phyloP scores from a whole-genome alignment of 2,113 vertebrate genomes.

The Sigmodon hispidus region DNA sequence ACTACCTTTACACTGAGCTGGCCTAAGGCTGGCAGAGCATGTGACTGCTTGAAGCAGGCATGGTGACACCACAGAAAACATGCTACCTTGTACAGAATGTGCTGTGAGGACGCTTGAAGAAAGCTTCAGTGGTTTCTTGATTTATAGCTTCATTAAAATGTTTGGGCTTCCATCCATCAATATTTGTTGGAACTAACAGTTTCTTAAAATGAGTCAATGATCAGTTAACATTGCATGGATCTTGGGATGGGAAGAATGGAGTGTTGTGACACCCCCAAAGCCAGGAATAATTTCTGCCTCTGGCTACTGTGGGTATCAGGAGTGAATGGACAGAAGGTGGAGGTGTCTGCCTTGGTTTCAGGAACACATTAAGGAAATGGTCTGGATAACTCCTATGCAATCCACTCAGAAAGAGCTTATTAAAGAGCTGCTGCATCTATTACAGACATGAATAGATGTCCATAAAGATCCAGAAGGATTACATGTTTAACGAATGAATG shows the following conservation, averaged over 20 bases:
- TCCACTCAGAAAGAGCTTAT: neutral
- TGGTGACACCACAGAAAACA: neutral
- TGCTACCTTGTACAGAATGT: conserved; percentile 22
- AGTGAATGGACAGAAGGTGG: neutral
- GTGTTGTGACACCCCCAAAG: neutral
- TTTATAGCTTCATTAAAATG: conserved; percentile 76
- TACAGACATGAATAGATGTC: neutral
- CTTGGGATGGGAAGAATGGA: conserved; percentile 20
- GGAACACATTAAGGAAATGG: neutral
- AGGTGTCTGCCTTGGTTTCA: neutral
- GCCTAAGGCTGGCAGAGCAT: neutral
- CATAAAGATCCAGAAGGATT: neutral
- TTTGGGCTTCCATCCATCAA: conserved; percentile 69
- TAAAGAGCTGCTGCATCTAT: neutral
- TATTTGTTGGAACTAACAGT: conserved; percentile 73
- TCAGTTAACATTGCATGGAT: conserved; percentile 66
- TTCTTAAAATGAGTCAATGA: conserved; percentile 67
- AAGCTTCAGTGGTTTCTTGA: conserved; percentile 59
- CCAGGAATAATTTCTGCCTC: neutral
- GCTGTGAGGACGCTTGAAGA: conserved; percentile 59
- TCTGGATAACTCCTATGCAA: neutral
- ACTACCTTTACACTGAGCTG: neutral
- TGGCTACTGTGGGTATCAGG: neutral
- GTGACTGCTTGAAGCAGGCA: neutral
- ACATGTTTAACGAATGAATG: neutral